Evolutionary conservation across 2,888 invertebrate species (phyloP).

Genomic region (Polymixis flavicincta): DNA sequence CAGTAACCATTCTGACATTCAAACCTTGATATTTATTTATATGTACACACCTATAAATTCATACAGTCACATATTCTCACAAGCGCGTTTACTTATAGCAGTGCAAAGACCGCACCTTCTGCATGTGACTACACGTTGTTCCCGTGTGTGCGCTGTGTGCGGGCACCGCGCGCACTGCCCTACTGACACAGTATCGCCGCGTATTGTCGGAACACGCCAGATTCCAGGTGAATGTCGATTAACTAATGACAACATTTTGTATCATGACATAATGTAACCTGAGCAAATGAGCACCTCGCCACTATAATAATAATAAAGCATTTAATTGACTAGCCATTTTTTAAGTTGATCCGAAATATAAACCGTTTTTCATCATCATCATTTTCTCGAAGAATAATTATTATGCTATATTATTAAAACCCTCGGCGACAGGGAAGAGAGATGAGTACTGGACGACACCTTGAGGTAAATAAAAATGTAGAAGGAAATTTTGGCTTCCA

Average conservation of each 20-base stretch:
- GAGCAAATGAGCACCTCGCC: not conserved
- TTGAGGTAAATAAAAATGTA: slow-evolving; percentile 17
- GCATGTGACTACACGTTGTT: not conserved
- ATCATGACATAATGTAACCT: not conserved
- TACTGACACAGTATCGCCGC: slow-evolving; percentile 45
- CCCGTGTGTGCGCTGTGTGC: not conserved
- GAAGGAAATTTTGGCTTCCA: not conserved
- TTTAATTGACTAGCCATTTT: not conserved
- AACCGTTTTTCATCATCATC: too few relatives aligned
- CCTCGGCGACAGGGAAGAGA: not conserved
- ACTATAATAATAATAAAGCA: not conserved
- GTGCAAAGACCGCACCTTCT: slow-evolving; percentile 12
- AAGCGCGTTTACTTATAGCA: too few relatives aligned
- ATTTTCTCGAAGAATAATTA: slow-evolving; percentile 25
- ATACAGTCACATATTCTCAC: too few relatives aligned
- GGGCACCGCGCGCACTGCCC: slow-evolving; percentile 20
- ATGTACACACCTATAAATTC: too few relatives aligned
- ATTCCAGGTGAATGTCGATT: slow-evolving; percentile 12
- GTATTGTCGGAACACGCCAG: slow-evolving; percentile 12
- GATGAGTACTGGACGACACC: slow-evolving; percentile 23
- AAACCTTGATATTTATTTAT: too few relatives aligned
- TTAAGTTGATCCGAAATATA: slow-evolving; percentile 1
- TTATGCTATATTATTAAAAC: slow-evolving; percentile 19
- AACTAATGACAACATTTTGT: slow-evolving; percentile 27
- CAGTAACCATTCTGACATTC: too few relatives aligned